Evolutionary conservation across 1,140 invertebrate species (phyloP).

Genomic region (Orchestia grillus): DNA sequence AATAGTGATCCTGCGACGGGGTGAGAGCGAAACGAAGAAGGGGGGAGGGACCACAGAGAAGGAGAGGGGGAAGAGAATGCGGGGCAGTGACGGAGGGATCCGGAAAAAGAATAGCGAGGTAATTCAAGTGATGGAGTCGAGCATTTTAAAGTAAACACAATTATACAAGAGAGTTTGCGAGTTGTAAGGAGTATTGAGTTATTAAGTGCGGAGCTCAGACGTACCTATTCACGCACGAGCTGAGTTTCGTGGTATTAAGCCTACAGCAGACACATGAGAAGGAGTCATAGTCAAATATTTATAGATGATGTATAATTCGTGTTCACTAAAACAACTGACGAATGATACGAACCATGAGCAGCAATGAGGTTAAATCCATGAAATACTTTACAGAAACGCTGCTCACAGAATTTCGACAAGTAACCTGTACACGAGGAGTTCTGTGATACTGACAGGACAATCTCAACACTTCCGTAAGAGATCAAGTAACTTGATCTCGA

Average conservation of each 20-base stretch:
- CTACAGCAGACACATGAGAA: neutral
- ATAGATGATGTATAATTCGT: neutral
- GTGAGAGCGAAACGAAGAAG: too few relatives aligned
- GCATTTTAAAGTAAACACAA: conserved; percentile 54
- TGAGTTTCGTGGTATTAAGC: neutral
- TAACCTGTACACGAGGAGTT: neutral
- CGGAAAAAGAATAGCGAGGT: conserved; percentile 38
- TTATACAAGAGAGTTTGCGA: conserved; percentile 52
- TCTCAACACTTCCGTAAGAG: neutral
- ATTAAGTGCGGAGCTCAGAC: neutral
- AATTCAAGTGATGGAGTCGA: conserved; percentile 54
- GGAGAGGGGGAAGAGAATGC: neutral
- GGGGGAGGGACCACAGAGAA: neutral
- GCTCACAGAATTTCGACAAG: neutral
- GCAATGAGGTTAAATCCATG: neutral
- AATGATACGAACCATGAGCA: neutral
- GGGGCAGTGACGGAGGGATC: neutral
- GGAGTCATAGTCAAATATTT: neutral
- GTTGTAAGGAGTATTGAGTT: conserved; percentile 45
- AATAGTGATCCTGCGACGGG: neutral
- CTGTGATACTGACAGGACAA: neutral
- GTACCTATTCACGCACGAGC: neutral
- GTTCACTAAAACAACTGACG: neutral
- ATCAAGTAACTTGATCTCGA: neutral
- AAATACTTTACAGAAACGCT: neutral